Evolutionary conservation across 2,797 vertebrate species (phyloP).

Genomic region (Crax fasciolata): DNA sequence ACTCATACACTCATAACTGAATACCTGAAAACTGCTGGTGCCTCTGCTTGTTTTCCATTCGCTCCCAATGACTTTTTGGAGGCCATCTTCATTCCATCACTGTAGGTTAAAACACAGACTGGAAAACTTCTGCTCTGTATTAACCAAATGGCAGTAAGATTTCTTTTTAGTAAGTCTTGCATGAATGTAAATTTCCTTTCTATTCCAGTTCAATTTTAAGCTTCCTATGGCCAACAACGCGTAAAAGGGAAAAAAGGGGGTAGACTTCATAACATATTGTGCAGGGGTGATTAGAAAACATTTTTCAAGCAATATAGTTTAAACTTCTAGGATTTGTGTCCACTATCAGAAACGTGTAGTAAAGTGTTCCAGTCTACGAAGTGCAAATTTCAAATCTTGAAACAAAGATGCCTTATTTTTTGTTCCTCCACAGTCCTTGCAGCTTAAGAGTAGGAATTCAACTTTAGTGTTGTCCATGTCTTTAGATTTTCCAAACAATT

Average conservation of each 20-base stretch:
- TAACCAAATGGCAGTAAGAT: neutral
- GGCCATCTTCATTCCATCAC: neutral
- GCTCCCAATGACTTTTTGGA: neutral
- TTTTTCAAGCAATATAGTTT: neutral
- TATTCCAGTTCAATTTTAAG: neutral
- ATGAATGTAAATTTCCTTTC: neutral
- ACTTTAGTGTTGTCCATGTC: neutral
- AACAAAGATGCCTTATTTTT: neutral
- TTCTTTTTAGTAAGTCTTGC: neutral
- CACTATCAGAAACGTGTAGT: neutral
- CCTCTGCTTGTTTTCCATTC: neutral
- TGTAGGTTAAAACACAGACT: neutral
- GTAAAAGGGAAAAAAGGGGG: neutral
- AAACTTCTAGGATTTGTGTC: neutral
- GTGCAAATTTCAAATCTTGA: neutral
- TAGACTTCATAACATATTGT: neutral
- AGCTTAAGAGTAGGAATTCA: neutral
- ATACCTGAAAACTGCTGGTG: neutral
- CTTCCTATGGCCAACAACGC: neutral
- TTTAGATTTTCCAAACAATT: neutral
- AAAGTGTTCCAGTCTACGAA: neutral
- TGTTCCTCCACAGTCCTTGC: neutral
- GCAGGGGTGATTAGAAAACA: neutral
- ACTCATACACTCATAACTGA: neutral
- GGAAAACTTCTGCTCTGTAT: neutral